Evolutionary conservation across 1,140 invertebrate species (phyloP).

Genomic region (Brachionus manjavacas): DNA sequence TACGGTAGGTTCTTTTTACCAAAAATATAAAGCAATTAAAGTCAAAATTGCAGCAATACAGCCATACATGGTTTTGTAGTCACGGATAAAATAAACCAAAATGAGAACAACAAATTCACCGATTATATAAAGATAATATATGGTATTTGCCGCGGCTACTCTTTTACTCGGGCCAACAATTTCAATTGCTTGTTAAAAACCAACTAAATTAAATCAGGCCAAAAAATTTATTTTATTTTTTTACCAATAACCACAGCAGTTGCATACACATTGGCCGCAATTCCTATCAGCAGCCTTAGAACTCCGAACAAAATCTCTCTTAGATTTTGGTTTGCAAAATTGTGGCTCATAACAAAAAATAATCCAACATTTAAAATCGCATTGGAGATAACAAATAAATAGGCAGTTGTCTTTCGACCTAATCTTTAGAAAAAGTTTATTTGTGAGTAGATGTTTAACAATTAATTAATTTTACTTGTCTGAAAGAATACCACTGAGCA

Average conservation of each 20-base stretch:
- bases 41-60: not conserved
- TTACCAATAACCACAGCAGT: not conserved
- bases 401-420: constrained; percentile 15
- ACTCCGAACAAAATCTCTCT: not conserved
- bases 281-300: not conserved
- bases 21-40: constrained; percentile 23
- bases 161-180: constrained; percentile 26
- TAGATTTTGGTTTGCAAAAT: not conserved
- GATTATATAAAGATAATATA: constrained; percentile 27
- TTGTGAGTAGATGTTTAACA: not conserved
- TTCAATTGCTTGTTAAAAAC: not conserved
- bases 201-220: not conserved
- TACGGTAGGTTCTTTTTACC: not conserved
- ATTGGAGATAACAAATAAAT: constrained; percentile 6
- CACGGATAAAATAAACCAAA: constrained; percentile 32
- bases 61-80: not conserved
- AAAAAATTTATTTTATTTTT: not conserved
- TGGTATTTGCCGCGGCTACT: constrained; percentile 8
- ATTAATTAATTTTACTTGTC: not conserved
- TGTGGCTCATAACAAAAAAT: not conserved
- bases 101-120: constrained; percentile 40
- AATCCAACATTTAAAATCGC: not conserved
- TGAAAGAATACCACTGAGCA: constrained; percentile 20
- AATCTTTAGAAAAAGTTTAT: not conserved
- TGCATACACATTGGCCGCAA: constrained; percentile 17